Evolutionary conservation across 37 sponge, comb jelly and placozoan species (phyloP).

Genomic region (Oopsacas minuta): DNA sequence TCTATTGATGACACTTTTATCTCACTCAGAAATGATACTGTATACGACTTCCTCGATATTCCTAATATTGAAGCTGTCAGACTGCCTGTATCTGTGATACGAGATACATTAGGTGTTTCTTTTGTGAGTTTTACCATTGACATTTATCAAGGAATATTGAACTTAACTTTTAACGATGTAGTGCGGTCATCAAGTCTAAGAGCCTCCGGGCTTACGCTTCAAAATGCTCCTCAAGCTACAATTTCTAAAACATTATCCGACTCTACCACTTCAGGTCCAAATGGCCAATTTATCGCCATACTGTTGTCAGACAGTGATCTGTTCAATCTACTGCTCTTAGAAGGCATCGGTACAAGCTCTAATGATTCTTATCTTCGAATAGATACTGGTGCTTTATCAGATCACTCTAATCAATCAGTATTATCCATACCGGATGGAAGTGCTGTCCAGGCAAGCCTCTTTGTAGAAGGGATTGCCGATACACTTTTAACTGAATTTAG

Average conservation of each 20-base stretch:
- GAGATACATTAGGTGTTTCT: conserved; percentile 27
- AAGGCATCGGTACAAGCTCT: conserved; percentile 34
- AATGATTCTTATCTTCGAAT: conserved; percentile 48
- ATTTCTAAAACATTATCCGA: conserved; percentile 37
- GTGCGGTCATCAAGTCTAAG: conserved; percentile 43
- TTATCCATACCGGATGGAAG: conserved; percentile 55
- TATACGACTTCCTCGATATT: conserved; percentile 17
- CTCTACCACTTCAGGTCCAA: conserved; percentile 28
- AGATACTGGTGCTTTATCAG: conserved; percentile 47
- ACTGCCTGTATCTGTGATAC: conserved; percentile 15
- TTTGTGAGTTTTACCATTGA: conserved; percentile 48
- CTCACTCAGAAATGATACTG: background rate
- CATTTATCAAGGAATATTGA: conserved; percentile 51
- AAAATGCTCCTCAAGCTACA: conserved; percentile 26
- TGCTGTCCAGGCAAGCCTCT: conserved; percentile 37
- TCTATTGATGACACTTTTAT: conserved; percentile 18
- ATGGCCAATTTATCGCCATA: conserved; percentile 49
- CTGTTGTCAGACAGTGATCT: conserved; percentile 59
- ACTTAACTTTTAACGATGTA: conserved; percentile 69
- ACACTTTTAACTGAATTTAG: conserved; percentile 40
- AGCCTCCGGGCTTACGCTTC: conserved; percentile 41
- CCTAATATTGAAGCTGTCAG: background rate
- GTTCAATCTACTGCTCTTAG: conserved; percentile 49
- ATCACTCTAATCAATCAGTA: conserved; percentile 53
- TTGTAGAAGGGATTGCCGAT: conserved; percentile 39